Evolutionary conservation across 2,797 vertebrate species (phyloP).

Genomic region (Eupleurogrammus muticus): DNA sequence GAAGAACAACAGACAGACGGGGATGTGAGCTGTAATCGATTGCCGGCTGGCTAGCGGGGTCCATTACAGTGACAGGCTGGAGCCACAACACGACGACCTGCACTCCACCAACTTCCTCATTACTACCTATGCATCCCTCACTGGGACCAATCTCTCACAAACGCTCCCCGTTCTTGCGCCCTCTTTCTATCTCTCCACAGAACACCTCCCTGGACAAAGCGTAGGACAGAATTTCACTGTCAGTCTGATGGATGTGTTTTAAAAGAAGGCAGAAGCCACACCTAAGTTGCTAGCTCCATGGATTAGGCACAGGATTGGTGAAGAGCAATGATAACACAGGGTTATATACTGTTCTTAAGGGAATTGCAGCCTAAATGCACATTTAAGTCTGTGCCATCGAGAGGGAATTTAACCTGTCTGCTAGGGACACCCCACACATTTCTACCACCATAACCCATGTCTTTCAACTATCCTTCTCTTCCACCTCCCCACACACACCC

Average conservation of each 20-base stretch:
- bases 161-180: slow-evolving; percentile 12
- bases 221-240: slow-evolving; percentile 51
- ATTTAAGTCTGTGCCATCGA: slow-evolving; percentile 35
- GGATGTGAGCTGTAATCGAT: slow-evolving; percentile 74
- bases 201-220: slow-evolving; percentile 39
- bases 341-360: slow-evolving; percentile 19
- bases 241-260: slow-evolving; percentile 54
- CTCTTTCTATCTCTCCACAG: slow-evolving; percentile 24
- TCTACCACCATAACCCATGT: slow-evolving; percentile 29
- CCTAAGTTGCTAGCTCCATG: slow-evolving; percentile 43
- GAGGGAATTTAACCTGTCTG: slow-evolving; percentile 32
- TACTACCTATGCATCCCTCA: slow-evolving; percentile 76
- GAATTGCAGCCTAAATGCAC: slow-evolving; percentile 32
- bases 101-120: slow-evolving; percentile 71
- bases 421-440: slow-evolving; percentile 41
- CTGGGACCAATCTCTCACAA: slow-evolving; percentile 64
- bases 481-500: neutral
- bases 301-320: slow-evolving; percentile 25
- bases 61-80: slow-evolving; percentile 77
- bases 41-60: slow-evolving; percentile 73
- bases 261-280: slow-evolving; percentile 51
- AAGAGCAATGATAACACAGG: slow-evolving; percentile 42
- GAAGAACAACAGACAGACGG: slow-evolving; percentile 75
- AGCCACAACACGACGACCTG: slow-evolving; percentile 70
- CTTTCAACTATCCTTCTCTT: slow-evolving; percentile 38